Evolutionary conservation across 2,113 vertebrate species (phyloP).

Genomic region (Empidonax traillii): DNA sequence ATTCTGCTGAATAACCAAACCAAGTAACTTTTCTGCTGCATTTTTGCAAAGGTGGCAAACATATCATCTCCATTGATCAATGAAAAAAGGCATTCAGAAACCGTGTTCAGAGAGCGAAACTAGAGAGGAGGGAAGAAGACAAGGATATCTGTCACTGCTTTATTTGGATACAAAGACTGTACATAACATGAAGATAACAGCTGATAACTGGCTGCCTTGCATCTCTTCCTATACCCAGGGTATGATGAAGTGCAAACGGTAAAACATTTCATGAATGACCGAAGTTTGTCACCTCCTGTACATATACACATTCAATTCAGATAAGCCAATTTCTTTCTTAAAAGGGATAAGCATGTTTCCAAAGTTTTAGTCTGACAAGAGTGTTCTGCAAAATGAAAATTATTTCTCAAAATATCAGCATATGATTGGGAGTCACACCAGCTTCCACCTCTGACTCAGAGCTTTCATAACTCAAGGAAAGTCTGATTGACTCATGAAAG

Average conservation of each 20-base stretch:
- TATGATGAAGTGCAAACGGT: background rate
- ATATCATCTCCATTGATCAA: constrained; percentile 95
- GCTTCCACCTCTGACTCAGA: constrained; percentile 42
- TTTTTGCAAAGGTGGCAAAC: constrained; percentile 88
- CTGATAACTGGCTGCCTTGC: background rate
- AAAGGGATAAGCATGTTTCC: background rate
- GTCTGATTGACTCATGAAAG: background rate
- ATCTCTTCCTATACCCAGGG: background rate
- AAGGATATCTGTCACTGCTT: background rate
- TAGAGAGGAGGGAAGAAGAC: constrained; percentile 48
- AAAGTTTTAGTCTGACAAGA: background rate
- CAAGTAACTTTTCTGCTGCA: constrained; percentile 86
- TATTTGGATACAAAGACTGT: background rate
- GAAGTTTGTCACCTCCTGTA: background rate
- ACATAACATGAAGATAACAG: background rate
- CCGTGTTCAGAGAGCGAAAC: constrained; percentile 90
- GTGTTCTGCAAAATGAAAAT: background rate
- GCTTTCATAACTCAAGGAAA: constrained; percentile 15
- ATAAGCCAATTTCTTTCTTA: background rate
- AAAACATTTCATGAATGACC: background rate
- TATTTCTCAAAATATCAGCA: constrained; percentile 36
- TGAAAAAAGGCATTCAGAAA: constrained; percentile 92
- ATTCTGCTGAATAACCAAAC: constrained; percentile 94
- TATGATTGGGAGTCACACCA: constrained; percentile 9
- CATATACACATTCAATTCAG: background rate